Evolutionary conservation across 2,888 invertebrate genomes (phyloP).

Genomic region (Euclidia mi): DNA sequence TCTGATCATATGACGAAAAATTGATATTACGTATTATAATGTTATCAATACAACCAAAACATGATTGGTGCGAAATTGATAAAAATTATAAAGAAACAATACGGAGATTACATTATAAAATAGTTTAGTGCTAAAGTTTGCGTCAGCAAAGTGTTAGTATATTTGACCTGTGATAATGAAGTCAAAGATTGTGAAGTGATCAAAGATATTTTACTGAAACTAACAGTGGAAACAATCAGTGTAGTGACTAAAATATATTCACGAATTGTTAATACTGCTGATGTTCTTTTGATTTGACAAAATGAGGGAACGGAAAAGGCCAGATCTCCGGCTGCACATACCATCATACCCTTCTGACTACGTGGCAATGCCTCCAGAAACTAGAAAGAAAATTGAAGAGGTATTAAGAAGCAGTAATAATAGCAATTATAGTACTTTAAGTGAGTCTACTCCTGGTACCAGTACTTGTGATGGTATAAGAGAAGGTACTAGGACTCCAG

Average conservation of each 20-base stretch:
- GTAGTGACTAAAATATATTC: slow-evolving; percentile 19
- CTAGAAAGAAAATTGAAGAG: slow-evolving; percentile 65
- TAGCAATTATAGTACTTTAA: slow-evolving; percentile 33
- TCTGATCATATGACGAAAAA: slow-evolving; percentile 46
- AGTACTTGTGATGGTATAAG: slow-evolving; percentile 18
- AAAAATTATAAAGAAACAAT: slow-evolving; percentile 70
- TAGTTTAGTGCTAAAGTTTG: slow-evolving; percentile 51
- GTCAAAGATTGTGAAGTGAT: not conserved
- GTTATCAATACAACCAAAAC: slow-evolving; percentile 17
- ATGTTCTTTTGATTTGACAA: too few relatives aligned
- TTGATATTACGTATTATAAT: slow-evolving; percentile 63
- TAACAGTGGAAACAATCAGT: slow-evolving; percentile 8
- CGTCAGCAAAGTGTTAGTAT: slow-evolving; percentile 7
- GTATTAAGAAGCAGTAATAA: slow-evolving; percentile 48
- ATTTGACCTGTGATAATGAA: not conserved
- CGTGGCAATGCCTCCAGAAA: slow-evolving; percentile 80
- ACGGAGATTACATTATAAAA: slow-evolving; percentile 59
- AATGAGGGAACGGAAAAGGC: slow-evolving; percentile 79
- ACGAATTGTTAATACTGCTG: too few relatives aligned
- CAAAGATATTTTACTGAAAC: not conserved
- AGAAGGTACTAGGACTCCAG: slow-evolving; percentile 74
- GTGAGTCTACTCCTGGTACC: slow-evolving; percentile 14
- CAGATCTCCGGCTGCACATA: slow-evolving; percentile 77
- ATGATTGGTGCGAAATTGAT: slow-evolving; percentile 70
- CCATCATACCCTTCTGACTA: slow-evolving; percentile 80